Evolutionary conservation across 2,888 invertebrate genomes (phyloP).

Genomic region (Athalia rosae): DNA sequence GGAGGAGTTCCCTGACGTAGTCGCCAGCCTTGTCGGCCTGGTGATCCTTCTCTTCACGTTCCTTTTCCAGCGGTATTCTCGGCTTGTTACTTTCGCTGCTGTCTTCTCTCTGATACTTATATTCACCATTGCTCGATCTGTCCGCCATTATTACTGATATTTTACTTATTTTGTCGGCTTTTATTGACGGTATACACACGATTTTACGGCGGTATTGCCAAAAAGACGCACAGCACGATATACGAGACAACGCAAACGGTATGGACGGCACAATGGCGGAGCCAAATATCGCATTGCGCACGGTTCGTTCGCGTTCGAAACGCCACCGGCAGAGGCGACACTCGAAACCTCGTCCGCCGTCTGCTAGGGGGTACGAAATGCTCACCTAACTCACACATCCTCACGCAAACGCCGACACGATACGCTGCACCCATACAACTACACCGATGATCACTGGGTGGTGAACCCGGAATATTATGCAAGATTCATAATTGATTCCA

Average conservation of each 20-base stretch:
- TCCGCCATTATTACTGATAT: slow-evolving; percentile 60
- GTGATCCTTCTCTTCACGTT: slow-evolving; percentile 76
- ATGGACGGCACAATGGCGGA: slow-evolving; percentile 47
- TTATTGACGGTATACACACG: slow-evolving; percentile 19
- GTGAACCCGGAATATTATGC: too few species aligned
- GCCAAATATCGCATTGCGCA: slow-evolving; percentile 17
- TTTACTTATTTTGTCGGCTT: slow-evolving; percentile 47
- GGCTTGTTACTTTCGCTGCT: slow-evolving; percentile 52
- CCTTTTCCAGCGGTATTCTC: slow-evolving; percentile 70
- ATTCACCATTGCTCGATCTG: slow-evolving; percentile 68
- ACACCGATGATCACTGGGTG: too few species aligned
- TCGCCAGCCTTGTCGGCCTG: slow-evolving; percentile 85
- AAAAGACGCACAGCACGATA: slow-evolving; percentile 23
- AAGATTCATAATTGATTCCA: too few species aligned
- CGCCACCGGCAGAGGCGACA: slow-evolving; percentile 13
- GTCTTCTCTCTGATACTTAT: slow-evolving; percentile 65
- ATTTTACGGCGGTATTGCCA: slow-evolving; percentile 25
- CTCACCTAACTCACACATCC: too few species aligned
- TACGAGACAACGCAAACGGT: slow-evolving; percentile 29
- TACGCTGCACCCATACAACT: too few species aligned
- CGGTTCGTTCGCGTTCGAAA: not conserved
- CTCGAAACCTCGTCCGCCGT: too few species aligned
- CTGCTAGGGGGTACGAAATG: too few species aligned
- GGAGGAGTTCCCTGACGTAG: slow-evolving; percentile 84
- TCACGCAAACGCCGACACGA: too few species aligned